These are phyloP conservation scores for Sporophila hypoxantha DNA, from an alignment of 2,113 vertebrate genomes.

Conservation along the genomic window DNA sequence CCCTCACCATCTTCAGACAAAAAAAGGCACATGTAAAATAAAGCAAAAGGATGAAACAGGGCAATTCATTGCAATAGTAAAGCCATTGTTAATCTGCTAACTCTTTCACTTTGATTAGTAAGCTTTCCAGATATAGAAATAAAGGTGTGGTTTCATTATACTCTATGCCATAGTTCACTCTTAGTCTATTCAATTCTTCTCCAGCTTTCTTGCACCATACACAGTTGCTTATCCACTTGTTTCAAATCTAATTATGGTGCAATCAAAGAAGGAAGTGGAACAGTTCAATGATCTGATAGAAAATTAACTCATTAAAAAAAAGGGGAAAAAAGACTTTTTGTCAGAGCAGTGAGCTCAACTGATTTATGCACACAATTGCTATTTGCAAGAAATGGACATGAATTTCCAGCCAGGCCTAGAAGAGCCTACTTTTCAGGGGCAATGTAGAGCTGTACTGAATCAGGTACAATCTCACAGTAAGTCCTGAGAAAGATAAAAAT, in stretches of 20 bases:
- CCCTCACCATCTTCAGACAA: not conserved
- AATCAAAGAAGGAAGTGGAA: conserved; percentile 8
- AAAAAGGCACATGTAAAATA: not conserved
- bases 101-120: not conserved
- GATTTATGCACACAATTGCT: not conserved
- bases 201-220: not conserved
- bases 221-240: not conserved
- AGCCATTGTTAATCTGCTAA: not conserved
- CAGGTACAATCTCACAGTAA: not conserved
- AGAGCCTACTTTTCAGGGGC: not conserved
- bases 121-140: not conserved
- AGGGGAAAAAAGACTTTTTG: not conserved
- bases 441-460: not conserved
- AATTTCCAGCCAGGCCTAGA: not conserved
- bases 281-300: not conserved
- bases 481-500: not conserved
- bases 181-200: not conserved
- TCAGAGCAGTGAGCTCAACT: not conserved
- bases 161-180: not conserved
- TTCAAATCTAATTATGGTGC: not conserved
- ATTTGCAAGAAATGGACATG: not conserved
- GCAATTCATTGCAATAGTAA: not conserved
- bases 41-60: not conserved
- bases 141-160: not conserved
- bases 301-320: not conserved